Base-by-base conservation (phyloP, 2,113 vertebrate genomes). In the Neolamprologus fasciatus region DNA sequence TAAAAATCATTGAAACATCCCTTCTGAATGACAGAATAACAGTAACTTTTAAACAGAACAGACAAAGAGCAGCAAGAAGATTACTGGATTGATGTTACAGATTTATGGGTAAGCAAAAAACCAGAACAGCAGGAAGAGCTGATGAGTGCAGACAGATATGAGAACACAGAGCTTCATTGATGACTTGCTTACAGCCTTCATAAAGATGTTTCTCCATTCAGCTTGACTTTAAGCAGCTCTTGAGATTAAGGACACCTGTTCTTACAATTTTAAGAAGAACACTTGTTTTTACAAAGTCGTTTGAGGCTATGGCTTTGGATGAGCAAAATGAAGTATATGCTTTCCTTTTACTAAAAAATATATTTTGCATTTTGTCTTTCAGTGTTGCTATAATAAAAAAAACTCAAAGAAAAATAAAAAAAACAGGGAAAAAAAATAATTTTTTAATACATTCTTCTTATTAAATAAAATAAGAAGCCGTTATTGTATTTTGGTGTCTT, bases 391-490 rank as follows among this genome's bases (percentile, higher is more conserved):
- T 17, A 47, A 45, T 76, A 11, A 47, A 28, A 45, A 47, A 76
- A 66, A n/a, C 17, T 63, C 31, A 63, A 63, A 35, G 16, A 63
- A 63, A 63, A 26, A 28, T 1, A 2, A 31, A 61, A 7, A 7
- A 58, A 33, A 35, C 4, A 4, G 6, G 9, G 0, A 2, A 11
- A 76, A 13, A 47, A 28, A 1, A 21, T 21, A 1, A 2, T 11
- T 5, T 47, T 26, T 76, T 28, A 10, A 78, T 50, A 50, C 16
- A 26, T 9, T 9, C 2, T 71, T 73, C n/a, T 3, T 42, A 71
- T 14, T 71, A 11, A 45, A 76, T 45, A 4, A 76, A 76, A 76
- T 19, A 76, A 7, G 4, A 45, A 76, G 21, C 9, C 2, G 42
- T 31, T 28, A 45, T 47, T 76, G 40, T 76, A 76, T 47, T 76